Evolutionary conservation across 2,113 vertebrate species (phyloP).

Genomic region (Rhinoderma darwinii): DNA sequence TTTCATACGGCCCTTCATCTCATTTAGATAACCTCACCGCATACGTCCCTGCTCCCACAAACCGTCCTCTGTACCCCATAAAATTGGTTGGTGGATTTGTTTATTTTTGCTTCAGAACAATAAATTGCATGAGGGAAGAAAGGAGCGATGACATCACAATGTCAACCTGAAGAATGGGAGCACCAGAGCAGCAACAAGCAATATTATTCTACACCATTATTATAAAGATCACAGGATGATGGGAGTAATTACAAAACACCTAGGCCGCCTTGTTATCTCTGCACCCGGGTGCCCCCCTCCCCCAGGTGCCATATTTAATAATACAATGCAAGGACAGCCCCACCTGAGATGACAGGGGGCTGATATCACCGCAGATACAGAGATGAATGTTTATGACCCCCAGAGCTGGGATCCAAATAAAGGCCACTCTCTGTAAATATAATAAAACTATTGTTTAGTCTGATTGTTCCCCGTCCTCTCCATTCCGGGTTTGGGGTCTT

Average conservation of each 20-base stretch:
- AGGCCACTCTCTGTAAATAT: constrained; percentile 83
- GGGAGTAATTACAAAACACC: background rate
- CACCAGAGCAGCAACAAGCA: background rate
- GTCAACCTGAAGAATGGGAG: background rate
- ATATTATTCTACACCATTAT: background rate
- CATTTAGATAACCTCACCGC: background rate
- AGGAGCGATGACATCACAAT: background rate
- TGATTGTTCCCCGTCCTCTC: constrained; percentile 86
- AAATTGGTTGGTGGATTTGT: background rate
- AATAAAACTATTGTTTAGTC: constrained; percentile 91
- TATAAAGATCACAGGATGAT: constrained; percentile 1
- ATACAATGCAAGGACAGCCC: background rate
- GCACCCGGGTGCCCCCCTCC: background rate
- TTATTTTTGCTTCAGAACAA: background rate
- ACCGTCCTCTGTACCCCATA: background rate
- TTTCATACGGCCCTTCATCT: background rate
- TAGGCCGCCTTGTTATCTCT: background rate
- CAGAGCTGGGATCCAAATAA: constrained; percentile 72
- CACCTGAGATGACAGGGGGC: constrained; percentile 69
- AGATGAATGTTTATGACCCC: constrained; percentile 76
- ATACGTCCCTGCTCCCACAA: background rate
- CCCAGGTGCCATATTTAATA: background rate
- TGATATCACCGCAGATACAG: constrained; percentile 62
- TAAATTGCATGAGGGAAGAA: background rate
- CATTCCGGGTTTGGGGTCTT: constrained; percentile 90